Evolutionary conservation across 2,797 vertebrate species (phyloP), one percentile per base, ranked within the genome.

Genomic region (Sparus aurata): DNA sequence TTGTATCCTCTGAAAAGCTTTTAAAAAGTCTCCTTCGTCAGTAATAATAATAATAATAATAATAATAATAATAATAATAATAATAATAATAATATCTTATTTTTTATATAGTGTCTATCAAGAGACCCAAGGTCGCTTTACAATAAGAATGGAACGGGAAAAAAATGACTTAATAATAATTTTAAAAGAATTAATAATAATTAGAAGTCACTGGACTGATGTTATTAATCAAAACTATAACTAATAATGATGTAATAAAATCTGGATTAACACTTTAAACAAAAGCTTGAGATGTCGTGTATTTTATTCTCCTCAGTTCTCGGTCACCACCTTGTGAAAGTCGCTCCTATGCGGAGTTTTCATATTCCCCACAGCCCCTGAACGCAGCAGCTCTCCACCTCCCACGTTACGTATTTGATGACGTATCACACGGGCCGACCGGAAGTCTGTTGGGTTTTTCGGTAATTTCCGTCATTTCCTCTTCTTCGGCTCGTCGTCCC

Each of bases 401-500:
- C 7, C 17, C 17, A 6, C 2, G 18, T 2, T 15, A 60, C 70
- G 69, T 68, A 0, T 5, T 2, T 20, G 50, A 64, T 83, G 81
- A 91, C 87, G 85, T 53, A 61, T 1, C 11, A 17, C 13, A 17
- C 52, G 0, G 15, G 55, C 50, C 7, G 18, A 81, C 74, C 85
- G 90, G 92, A 93, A 85, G 67, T 30, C 0, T 0, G 11, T 22
- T 12, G 22, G 53, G 30, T 17, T 49, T 46, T 55, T 65, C 52
- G 17, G 18, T 77, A 13, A 15, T 45, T 82, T 88, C 80, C 67
- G 18, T 77, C 45, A 46, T 45, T 82, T 88, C 80, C 67, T 75
- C 13, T 10, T 9, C 41, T 22, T 20, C 9, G 4, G 4, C 7
- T 62, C 49, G n/a, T 61, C 58, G 47, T 30, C 45, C 20, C 12